Evolutionary conservation across 2,797 vertebrate genomes (phyloP).

Genomic region (Sebastes hopkinsi): DNA sequence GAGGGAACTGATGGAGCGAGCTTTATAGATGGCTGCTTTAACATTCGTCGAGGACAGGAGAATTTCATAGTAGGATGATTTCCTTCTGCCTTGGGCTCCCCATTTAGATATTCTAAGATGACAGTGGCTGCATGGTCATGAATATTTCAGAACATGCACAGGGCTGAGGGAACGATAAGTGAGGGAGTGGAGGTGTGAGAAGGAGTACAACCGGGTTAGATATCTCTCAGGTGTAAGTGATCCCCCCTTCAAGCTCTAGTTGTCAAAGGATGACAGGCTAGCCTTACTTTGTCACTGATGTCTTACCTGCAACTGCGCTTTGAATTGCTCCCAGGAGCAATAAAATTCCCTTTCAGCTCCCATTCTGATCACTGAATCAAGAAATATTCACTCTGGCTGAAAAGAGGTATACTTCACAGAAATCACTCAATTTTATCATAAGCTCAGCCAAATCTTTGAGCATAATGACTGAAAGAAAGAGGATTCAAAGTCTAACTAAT

Average conservation of each 20-base stretch:
- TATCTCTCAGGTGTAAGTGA: constrained; percentile 64
- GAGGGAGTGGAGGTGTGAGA: constrained; percentile 48
- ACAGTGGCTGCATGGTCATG: constrained; percentile 68
- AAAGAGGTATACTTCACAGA: constrained; percentile 1
- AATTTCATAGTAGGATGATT: constrained; percentile 73
- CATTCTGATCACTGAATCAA: constrained; percentile 43
- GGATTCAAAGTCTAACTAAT: constrained; percentile 10
- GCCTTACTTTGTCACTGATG: constrained; percentile 52
- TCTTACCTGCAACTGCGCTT: constrained; percentile 49
- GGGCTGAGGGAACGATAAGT: constrained; percentile 52
- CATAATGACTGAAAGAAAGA: background rate
- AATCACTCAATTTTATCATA: constrained; percentile 10
- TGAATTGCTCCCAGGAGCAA: constrained; percentile 29
- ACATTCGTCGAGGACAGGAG: constrained; percentile 54
- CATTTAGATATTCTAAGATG: constrained; percentile 72
- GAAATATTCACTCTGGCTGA: constrained; percentile 11
- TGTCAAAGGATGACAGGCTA: constrained; percentile 61
- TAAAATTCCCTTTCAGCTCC: constrained; percentile 29
- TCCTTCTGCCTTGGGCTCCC: constrained; percentile 64
- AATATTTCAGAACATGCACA: constrained; percentile 72
- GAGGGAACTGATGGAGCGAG: constrained; percentile 31
- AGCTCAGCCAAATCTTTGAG: constrained; percentile 11
- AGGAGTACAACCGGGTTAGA: constrained; percentile 40
- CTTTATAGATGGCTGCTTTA: constrained; percentile 65
- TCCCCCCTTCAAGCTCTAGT: constrained; percentile 41